Conservation (phyloP, 2,113 vertebrate species). For the Pseudorasbora parva region DNA sequence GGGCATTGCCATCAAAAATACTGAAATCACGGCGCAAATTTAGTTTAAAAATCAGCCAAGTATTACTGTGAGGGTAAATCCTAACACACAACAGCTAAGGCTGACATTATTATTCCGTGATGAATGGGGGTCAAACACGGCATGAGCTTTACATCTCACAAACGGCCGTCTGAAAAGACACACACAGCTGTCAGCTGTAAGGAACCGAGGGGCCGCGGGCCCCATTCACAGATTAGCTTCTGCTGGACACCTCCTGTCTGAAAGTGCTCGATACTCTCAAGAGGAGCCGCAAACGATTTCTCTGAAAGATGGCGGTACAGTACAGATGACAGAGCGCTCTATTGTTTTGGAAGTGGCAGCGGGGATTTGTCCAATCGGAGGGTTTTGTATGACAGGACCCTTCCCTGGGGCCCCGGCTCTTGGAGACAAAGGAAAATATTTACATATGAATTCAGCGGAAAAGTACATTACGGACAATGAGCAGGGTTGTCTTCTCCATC, state of each 20-base stretch:
- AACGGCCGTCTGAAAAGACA: slow-evolving; percentile 63
- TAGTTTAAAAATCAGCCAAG: not conserved
- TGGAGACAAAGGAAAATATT: slow-evolving; percentile 56
- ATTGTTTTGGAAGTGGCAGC: slow-evolving; percentile 62
- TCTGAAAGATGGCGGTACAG: slow-evolving; percentile 29
- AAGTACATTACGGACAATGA: slow-evolving; percentile 26
- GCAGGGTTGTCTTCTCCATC: slow-evolving; percentile 27
- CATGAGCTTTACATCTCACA: slow-evolving; percentile 56
- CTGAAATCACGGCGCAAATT: not conserved
- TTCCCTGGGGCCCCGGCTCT: slow-evolving; percentile 44
- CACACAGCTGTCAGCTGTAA: slow-evolving; percentile 71
- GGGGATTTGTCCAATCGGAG: slow-evolving; percentile 55
- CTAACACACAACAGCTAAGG: not conserved
- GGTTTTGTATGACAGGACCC: slow-evolving; percentile 57
- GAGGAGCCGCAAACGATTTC: slow-evolving; percentile 21
- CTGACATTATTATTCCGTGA: not conserved
- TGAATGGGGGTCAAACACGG: slow-evolving; percentile 20
- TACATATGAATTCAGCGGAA: slow-evolving; percentile 47
- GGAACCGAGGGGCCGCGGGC: slow-evolving; percentile 58
- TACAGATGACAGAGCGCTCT: slow-evolving; percentile 46
- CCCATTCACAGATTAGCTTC: slow-evolving; percentile 64
- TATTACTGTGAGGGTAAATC: not conserved
- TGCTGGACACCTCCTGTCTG: slow-evolving; percentile 52
- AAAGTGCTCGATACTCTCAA: slow-evolving; percentile 59
- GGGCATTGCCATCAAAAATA: not conserved